A percentile compares a stretch with the other conserved stretches of the same genome.
These are phyloP conservation scores for Galendromus occidentalis DNA, from an alignment of 1,140 invertebrate species.

Conservation along the genomic window DNA sequence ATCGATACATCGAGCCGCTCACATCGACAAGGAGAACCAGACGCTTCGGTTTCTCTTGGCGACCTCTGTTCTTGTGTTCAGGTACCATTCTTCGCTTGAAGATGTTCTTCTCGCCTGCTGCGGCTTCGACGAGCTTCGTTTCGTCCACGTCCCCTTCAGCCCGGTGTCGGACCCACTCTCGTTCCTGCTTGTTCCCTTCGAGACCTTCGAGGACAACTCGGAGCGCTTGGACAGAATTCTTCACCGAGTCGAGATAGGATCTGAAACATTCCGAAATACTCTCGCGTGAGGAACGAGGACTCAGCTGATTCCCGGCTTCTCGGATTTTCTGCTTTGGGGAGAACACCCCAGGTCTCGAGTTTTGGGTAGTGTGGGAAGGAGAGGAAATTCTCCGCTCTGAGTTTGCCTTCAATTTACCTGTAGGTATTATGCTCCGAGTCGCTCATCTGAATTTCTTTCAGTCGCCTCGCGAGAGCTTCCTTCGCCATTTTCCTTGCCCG, in stretches of 20 bases:
- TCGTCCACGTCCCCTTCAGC: constrained; percentile 88
- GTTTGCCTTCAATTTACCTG: constrained; percentile 30
- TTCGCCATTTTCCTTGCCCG: constrained; percentile 80
- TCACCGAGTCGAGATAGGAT: not conserved
- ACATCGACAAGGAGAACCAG: constrained; percentile 77
- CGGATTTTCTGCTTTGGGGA: no score
- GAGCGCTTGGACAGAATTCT: constrained; percentile 34
- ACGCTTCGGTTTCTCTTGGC: constrained; percentile 62
- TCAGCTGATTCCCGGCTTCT: no score
- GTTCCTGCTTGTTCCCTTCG: constrained; percentile 76
- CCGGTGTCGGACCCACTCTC: constrained; percentile 77
- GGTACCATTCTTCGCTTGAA: constrained; percentile 44
- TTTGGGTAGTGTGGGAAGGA: no score
- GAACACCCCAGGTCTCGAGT: no score
- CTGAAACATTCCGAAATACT: no score
- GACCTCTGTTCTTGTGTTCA: constrained; percentile 40
- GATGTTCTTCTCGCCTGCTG: constrained; percentile 76
- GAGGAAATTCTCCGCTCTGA: no score
- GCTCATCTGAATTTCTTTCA: constrained; percentile 84
- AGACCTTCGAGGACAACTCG: constrained; percentile 39
- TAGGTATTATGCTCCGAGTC: constrained; percentile 77
- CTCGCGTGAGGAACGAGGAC: no score
- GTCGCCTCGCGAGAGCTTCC: constrained; percentile 55
- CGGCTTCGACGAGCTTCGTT: constrained; percentile 76
- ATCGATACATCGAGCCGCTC: constrained; percentile 88